A percentile compares a stretch with the other conserved stretches of the same genome.
These are phyloP conservation scores for Helostoma temminkii DNA, from an alignment of 2,797 vertebrate genomes.

Conservation along the genomic window DNA sequence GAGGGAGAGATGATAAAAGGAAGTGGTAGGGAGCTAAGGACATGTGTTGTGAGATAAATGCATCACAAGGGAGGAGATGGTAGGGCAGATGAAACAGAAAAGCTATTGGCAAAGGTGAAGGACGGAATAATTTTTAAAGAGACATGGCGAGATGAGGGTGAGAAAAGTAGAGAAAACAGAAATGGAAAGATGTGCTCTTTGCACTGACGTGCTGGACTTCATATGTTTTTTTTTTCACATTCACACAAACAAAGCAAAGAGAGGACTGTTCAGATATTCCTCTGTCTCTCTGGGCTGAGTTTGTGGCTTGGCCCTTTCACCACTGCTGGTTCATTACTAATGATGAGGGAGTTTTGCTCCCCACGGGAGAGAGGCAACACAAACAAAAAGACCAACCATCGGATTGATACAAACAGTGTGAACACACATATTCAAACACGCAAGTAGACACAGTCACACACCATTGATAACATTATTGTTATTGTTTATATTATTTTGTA, in stretches of 20 bases:
- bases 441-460: background rate
- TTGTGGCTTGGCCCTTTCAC: slow-evolving; percentile 62
- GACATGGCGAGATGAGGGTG: slow-evolving; percentile 42
- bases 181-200: slow-evolving; percentile 45
- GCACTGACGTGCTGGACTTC: slow-evolving; percentile 36
- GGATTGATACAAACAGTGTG: slow-evolving; percentile 52
- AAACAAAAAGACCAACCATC: slow-evolving; percentile 61
- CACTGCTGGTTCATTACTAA: slow-evolving; percentile 70
- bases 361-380: slow-evolving; percentile 39
- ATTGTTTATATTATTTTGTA: too few relatives aligned
- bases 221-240: background rate
- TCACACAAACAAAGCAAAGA: slow-evolving; percentile 37
- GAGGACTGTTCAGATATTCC: slow-evolving; percentile 74
- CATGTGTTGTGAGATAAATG: slow-evolving; percentile 16
- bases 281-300: slow-evolving; percentile 63
- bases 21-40: background rate
- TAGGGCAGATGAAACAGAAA: slow-evolving; percentile 21
- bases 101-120: slow-evolving; percentile 14
- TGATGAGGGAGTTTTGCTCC: slow-evolving; percentile 64
- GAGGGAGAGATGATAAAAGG: slow-evolving; percentile 20
- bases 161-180: slow-evolving; percentile 35
- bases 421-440: background rate
- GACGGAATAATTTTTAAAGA: slow-evolving; percentile 26
- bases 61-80: slow-evolving; percentile 16
- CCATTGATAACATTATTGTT: too few relatives aligned